Conservation (phyloP, 2,113 vertebrate genomes). For the Cyphomyrus discorhynchus region DNA sequence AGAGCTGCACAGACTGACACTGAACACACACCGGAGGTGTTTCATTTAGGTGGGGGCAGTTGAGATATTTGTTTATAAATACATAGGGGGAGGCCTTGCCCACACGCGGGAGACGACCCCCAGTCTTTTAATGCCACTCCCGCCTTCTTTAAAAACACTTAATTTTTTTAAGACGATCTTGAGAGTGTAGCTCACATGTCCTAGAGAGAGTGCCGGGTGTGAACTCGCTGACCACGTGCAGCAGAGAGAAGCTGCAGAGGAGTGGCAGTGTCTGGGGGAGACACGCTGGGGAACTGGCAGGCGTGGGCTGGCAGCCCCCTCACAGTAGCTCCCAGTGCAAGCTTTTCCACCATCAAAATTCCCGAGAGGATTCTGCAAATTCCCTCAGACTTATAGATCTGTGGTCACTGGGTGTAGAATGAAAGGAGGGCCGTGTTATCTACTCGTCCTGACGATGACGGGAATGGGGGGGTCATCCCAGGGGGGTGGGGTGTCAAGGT, state of each 20-base stretch:
- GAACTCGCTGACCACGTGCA: neutral
- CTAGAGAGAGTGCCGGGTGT: neutral
- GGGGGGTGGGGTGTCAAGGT: neutral
- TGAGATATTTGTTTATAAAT: conserved; percentile 5
- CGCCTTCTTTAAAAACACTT: neutral
- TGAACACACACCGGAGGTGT: neutral
- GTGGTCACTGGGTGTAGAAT: neutral
- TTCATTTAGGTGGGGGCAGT: conserved; percentile 1
- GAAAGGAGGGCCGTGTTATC: neutral
- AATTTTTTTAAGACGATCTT: neutral
- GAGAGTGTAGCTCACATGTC: neutral
- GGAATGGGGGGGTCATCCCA: neutral
- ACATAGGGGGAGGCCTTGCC: neutral
- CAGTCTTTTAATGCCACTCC: too few relatives aligned
- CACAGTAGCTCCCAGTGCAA: neutral
- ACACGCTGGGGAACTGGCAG: neutral
- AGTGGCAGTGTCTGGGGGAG: neutral
- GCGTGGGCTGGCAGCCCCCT: neutral
- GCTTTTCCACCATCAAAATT: neutral
- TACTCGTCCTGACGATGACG: neutral
- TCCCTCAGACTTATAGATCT: neutral
- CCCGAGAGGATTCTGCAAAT: neutral
- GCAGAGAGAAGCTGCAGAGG: neutral
- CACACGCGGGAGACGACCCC: too few relatives aligned
- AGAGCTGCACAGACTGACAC: neutral